Evolutionary conservation across 2,797 vertebrate species (phyloP), one percentile per base, ranked within the genome.

Genomic region (Cephalopachus bancanus): DNA sequence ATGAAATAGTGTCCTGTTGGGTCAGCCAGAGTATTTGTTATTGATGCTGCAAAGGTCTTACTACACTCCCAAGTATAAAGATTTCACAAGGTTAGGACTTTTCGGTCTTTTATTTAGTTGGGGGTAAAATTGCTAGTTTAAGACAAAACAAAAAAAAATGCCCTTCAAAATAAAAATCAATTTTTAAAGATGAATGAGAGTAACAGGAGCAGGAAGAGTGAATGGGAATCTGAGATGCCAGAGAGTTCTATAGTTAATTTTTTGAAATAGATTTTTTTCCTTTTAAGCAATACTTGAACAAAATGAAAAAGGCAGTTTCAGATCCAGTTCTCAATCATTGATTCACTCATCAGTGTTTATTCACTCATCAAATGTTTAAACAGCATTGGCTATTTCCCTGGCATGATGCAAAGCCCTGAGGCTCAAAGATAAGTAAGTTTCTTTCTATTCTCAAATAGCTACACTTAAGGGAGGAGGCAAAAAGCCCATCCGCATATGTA

Each of bases 291-390:
- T 3, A 62, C 5, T 86, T 79, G 69, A 76, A 64, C 24, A 65
- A 93, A 89, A n/a, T 69, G 5, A 60, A 86, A 93, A 69, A 15
- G 7, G 24, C 14, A 1, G 3, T 79, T 88, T 67, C 17, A 80
- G 33, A 89, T 69, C 1, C 20, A 74, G 30, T 57, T 97, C 30
- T 64, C 33, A 22, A 24, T 80, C 72, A 76, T 7, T 16, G 57
- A 72, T 89, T 94, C 71, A 93, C 9, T 84, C 49, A 71, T 51
- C 85, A 84, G 84, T 24, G 44, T 75, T 79, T 81, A 80, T 76
- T 87, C 60, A 93, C 9, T 84, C 49, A 71, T 51, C 85, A 84
- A 94, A 87, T 24, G 44, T 75, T 79, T 81, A 80, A 71, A 84
- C 60, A 62, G n/a, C 8, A 19, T 4, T 57, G 5, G 28, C 10